Base-by-base conservation (phyloP, 2,797 vertebrate species). In the Sciaenops ocellatus region DNA sequence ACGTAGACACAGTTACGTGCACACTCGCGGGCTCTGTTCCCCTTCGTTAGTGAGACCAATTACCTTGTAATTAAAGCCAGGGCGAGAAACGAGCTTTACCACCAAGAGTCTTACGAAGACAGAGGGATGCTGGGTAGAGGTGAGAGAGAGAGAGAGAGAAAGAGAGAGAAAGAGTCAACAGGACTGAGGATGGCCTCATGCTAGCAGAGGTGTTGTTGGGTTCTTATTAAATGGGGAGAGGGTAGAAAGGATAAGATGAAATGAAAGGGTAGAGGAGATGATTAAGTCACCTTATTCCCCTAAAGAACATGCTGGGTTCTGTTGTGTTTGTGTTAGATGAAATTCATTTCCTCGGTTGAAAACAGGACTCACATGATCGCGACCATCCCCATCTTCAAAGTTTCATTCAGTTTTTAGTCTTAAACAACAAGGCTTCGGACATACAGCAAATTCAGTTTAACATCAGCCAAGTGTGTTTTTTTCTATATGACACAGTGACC, bases 11-110 rank as follows among this genome's bases (percentile, higher is more conserved):
- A 62, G 22, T 13, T 6, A 24, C n/a, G n/a, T 20, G 24, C 65
- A 73, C 60, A 24, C 64, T 73, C 24, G 0, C 48, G 57, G 71
- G 55, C 66, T 24, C 38, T 15, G 63, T 78, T 78, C 42, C 61
- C 80, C 71, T 84, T 84, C 44, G 52, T 87, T 87, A 73, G 80
- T 82, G 82, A 80, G 79, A 85, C 70, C 66, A 86, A 80, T 90
- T 89, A 84, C 77, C 73, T 83, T 75, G 80, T 86, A 87, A 90
- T 92, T 92, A 91, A 90, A 78, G 80, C 76, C 71, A 65, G 71
- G 57, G 72, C 18, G 47, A 83, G 69, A 87, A 85, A 85, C 12
- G 0, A 78, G 84, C 84, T 91, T 88, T 79, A 82, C 69, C 67
- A 62, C 68, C 59, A 65, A 71, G 71, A 78, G 73, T 72, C 65